Conservation (phyloP, 2,113 vertebrate genomes). For the Sakesphorus luctuosus region DNA sequence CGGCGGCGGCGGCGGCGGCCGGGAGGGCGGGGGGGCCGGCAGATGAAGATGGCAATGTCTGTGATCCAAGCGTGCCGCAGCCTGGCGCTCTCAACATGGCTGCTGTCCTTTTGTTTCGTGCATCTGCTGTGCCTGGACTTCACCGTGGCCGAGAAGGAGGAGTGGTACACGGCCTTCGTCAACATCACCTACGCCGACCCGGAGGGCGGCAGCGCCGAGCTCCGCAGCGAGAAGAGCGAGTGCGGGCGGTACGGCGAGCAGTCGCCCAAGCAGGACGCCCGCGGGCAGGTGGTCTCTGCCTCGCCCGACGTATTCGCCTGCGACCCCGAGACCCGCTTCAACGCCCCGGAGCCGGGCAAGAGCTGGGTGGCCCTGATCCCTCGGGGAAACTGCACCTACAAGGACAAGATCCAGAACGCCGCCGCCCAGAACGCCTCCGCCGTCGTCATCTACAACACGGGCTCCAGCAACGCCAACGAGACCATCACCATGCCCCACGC, state of each 20-base stretch:
- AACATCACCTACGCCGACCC: slow-evolving; percentile 95
- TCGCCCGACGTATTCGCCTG: slow-evolving; percentile 86
- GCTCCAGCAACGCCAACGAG: slow-evolving; percentile 86
- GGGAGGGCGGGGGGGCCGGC: not conserved
- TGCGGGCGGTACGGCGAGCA: slow-evolving; percentile 97
- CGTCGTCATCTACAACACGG: slow-evolving; percentile 93
- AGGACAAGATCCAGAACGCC: slow-evolving; percentile 92
- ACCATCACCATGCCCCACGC: slow-evolving; percentile 94
- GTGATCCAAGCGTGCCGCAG: slow-evolving; percentile 92
- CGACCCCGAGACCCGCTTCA: slow-evolving; percentile 85
- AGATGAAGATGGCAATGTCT: slow-evolving; percentile 85
- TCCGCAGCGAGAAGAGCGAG: slow-evolving; percentile 90
- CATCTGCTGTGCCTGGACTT: slow-evolving; percentile 96
- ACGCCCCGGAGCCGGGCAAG: slow-evolving; percentile 69
- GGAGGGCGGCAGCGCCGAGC: slow-evolving; percentile 73
- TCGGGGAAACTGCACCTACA: slow-evolving; percentile 89
- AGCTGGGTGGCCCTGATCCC: slow-evolving; percentile 93
- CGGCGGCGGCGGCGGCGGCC: not conserved
- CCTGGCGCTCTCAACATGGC: slow-evolving; percentile 95
- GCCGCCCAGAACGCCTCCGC: slow-evolving; percentile 91
- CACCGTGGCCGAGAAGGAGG: slow-evolving; percentile 97
- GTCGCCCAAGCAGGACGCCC: slow-evolving; percentile 92
- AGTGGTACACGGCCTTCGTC: slow-evolving; percentile 99
- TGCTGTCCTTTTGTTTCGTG: slow-evolving; percentile 96
- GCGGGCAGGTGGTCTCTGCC: slow-evolving; percentile 85